phyloP scores from a whole-genome alignment of 1,140 invertebrate genomes.

The Asobara japonica region DNA sequence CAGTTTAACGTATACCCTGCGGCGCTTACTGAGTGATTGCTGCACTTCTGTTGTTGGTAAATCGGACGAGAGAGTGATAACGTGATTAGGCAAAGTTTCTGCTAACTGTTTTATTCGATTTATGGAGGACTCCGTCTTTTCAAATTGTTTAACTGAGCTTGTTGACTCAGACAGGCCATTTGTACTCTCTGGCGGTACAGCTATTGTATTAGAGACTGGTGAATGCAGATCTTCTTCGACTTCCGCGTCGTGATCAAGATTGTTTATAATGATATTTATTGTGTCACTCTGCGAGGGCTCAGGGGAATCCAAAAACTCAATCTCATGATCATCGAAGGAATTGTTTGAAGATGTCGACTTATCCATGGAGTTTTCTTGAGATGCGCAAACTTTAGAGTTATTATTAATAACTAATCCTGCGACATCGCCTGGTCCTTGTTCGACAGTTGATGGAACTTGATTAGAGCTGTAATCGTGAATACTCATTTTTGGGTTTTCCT shows the following conservation, averaged over 20 bases:
- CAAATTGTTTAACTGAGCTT: not conserved
- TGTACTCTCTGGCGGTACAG: not conserved
- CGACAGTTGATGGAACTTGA: not conserved
- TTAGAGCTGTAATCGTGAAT: no score
- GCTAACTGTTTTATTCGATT: not conserved
- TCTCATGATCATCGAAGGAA: not conserved
- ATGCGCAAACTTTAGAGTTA: not conserved
- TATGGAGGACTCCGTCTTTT: not conserved
- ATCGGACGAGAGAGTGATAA: not conserved
- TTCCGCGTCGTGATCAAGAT: not conserved
- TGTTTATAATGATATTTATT: not conserved
- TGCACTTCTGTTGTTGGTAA: not conserved
- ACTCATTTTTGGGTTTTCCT: no score
- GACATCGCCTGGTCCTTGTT: not conserved
- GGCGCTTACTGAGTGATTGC: not conserved
- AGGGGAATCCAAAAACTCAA: not conserved
- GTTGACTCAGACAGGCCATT: not conserved
- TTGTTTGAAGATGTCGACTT: not conserved
- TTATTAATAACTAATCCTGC: no score
- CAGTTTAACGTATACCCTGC: not conserved
- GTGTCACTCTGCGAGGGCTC: not conserved
- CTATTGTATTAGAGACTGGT: not conserved
- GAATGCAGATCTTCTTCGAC: not conserved
- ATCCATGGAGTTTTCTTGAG: not conserved
- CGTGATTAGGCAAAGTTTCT: not conserved